Conservation (phyloP, 2,113 vertebrate species). For the Pterocles burchelli region DNA sequence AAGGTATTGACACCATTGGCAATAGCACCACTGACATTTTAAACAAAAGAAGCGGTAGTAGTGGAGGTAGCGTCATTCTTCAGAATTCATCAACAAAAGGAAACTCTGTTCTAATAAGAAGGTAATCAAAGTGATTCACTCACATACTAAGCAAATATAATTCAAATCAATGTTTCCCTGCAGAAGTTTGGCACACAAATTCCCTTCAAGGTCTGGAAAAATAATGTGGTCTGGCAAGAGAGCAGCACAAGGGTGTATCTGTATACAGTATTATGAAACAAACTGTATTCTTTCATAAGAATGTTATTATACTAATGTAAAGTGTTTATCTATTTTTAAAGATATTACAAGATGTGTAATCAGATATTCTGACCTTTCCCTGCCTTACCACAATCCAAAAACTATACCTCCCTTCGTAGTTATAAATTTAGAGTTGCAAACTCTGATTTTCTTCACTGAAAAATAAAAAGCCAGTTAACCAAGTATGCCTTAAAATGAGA, state of each 20-base stretch:
- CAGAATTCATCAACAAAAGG: neutral
- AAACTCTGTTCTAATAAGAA: neutral
- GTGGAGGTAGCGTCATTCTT: neutral
- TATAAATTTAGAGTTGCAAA: neutral
- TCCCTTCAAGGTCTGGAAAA: conserved; percentile 17
- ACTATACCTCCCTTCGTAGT: neutral
- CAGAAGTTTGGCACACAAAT: neutral
- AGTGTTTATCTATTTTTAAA: neutral
- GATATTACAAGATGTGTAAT: neutral
- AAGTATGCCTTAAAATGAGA: neutral
- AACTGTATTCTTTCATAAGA: neutral
- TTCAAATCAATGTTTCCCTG: neutral
- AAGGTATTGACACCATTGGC: neutral
- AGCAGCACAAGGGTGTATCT: neutral
- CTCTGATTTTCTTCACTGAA: neutral
- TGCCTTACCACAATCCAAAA: neutral
- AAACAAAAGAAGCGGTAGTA: neutral
- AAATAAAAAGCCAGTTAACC: neutral
- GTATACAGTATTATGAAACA: neutral
- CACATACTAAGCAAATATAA: neutral
- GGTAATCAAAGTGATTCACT: neutral
- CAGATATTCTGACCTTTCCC: neutral
- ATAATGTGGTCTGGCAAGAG: neutral
- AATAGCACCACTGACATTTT: neutral
- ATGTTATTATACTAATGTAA: neutral